These are phyloP conservation scores for Peromyscus aztecus DNA, from an alignment of 2,797 vertebrate species.

Conservation along the genomic window DNA sequence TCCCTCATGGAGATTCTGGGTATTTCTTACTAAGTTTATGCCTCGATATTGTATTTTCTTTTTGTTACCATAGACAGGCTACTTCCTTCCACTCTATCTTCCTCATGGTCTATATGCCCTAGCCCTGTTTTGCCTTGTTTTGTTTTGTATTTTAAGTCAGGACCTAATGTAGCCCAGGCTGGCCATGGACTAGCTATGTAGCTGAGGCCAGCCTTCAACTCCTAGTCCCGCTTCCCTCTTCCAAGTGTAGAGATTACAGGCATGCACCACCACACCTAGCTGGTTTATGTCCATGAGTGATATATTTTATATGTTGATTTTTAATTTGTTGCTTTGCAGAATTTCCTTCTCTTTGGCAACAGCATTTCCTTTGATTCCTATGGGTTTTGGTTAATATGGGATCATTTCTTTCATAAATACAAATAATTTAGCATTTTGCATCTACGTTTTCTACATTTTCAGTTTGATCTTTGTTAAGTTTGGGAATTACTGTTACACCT, in stretches of 20 bases:
- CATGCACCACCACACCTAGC: neutral
- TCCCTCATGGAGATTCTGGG: neutral
- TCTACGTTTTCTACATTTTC: neutral
- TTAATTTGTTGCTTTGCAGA: neutral
- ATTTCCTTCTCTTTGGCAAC: neutral
- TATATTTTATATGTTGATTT: neutral
- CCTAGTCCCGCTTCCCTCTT: neutral
- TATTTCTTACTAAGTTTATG: slow-evolving; percentile 15
- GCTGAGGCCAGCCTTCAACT: neutral
- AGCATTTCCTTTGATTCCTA: neutral
- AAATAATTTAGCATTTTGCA: neutral
- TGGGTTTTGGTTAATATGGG: neutral
- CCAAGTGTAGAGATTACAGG: neutral
- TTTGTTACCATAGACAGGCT: neutral
- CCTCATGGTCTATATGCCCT: neutral
- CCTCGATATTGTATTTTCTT: neutral
- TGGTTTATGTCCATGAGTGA: neutral
- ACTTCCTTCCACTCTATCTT: neutral
- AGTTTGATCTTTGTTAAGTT: neutral
- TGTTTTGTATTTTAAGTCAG: neutral
- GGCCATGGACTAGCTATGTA: neutral
- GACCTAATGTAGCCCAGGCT: neutral
- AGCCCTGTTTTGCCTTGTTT: neutral
- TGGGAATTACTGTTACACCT: neutral
- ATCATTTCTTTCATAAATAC: neutral